phyloP scores from a whole-genome alignment of 2,888 invertebrate genomes.

The Perizoma flavofasciatum region DNA sequence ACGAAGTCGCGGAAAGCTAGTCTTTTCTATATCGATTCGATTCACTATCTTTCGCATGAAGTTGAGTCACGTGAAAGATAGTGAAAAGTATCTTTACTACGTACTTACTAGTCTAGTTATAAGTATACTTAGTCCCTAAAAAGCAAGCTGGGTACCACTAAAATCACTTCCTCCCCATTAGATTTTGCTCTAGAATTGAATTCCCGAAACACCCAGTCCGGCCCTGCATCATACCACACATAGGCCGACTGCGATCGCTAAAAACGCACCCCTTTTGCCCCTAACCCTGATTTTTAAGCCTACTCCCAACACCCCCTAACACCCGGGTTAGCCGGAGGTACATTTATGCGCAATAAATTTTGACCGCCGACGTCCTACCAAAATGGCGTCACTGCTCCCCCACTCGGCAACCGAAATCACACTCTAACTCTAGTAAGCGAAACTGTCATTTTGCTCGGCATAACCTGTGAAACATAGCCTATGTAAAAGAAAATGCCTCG shows the following conservation, averaged over 20 bases:
- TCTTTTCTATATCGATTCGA: too few relatives aligned
- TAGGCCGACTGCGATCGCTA: conserved; percentile 76
- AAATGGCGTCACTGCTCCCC: conserved; percentile 65
- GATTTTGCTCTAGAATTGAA: too few relatives aligned
- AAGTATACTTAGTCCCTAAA: too few relatives aligned
- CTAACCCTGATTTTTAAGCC: conserved; percentile 82
- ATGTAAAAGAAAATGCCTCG: conserved; percentile 73
- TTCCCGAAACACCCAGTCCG: conserved; percentile 41
- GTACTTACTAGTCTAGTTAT: too few relatives aligned
- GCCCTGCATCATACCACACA: conserved; percentile 76
- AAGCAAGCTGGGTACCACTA: too few relatives aligned
- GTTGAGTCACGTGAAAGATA: too few relatives aligned
- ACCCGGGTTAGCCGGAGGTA: conserved; percentile 82
- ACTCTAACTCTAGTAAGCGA: conserved; percentile 41
- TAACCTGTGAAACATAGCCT: conserved; percentile 52
- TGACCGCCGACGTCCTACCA: conserved; percentile 71
- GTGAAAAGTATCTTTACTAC: too few relatives aligned
- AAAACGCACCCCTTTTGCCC: conserved; percentile 79
- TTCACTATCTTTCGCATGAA: too few relatives aligned
- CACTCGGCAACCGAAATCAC: conserved; percentile 44
- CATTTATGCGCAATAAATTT: conserved; percentile 85
- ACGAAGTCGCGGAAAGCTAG: too few relatives aligned
- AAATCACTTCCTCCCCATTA: too few relatives aligned
- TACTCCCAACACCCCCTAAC: conserved; percentile 78
- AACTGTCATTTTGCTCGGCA: conserved; percentile 36